These are phyloP conservation scores for Drosophila percnosoma DNA, from an alignment of 2,888 invertebrate species.

Conservation along the genomic window DNA sequence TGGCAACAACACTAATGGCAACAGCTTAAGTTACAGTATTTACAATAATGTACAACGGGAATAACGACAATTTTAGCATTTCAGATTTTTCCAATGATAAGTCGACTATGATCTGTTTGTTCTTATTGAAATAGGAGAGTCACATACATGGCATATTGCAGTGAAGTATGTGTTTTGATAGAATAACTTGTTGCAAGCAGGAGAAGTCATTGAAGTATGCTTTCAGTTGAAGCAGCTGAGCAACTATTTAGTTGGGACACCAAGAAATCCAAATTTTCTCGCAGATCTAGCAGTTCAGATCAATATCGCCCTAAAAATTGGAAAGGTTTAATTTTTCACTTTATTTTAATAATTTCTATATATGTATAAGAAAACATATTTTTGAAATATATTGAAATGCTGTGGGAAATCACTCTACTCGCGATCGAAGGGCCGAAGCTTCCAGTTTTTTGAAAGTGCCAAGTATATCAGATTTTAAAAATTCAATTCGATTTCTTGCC, in stretches of 20 bases:
- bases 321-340: background rate
- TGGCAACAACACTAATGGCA: constrained; percentile 3
- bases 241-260: background rate
- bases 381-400: background rate
- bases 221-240: background rate
- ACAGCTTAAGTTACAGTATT: background rate
- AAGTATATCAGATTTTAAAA: background rate
- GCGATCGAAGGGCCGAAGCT: no score
- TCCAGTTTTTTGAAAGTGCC: background rate
- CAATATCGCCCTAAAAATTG: background rate
- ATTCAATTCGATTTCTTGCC: background rate
- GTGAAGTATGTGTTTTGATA: background rate
- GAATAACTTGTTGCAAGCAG: background rate
- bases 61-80: background rate
- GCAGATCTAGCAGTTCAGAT: no score
- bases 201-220: background rate
- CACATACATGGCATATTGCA: background rate
- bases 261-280: background rate
- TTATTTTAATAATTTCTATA: background rate
- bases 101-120: background rate
- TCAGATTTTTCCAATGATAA: no score
- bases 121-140: background rate
- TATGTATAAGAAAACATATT: background rate
- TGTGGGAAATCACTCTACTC: no score
- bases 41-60: no score